Percentiles rank a stretch among this genome's conserved stretches.
Evolutionary conservation across 2,888 invertebrate species (phyloP).

Genomic region (Odontocolon sp.): DNA sequence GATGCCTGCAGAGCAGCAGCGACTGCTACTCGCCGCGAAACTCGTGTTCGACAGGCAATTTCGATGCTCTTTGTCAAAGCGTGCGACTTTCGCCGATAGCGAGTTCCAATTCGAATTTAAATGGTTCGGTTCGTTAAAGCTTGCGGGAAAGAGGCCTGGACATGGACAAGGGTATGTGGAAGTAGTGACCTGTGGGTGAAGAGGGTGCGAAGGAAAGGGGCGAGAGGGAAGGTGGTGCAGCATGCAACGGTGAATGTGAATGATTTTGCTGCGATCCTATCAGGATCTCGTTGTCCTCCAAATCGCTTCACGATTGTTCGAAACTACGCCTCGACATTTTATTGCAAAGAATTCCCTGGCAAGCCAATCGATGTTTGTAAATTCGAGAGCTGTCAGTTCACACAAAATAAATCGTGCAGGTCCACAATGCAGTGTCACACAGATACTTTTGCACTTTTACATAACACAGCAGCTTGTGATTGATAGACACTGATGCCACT

Average conservation of each 20-base stretch:
- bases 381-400: constrained; percentile 27
- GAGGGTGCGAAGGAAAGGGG: constrained; percentile 9
- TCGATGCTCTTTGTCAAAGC: constrained; percentile 62
- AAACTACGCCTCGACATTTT: constrained; percentile 16
- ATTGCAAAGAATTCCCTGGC: constrained; percentile 14
- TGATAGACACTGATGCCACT: too few relatives aligned
- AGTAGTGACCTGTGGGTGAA: constrained; percentile 11
- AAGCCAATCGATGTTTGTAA: constrained; percentile 27
- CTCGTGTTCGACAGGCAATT: constrained; percentile 62
- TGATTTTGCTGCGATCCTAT: constrained; percentile 28
- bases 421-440: not conserved
- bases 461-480: too few relatives aligned
- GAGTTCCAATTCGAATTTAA: constrained; percentile 64
- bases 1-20: constrained; percentile 27
- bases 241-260: constrained; percentile 21
- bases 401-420: not conserved
- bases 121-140: constrained; percentile 62
- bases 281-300: not conserved
- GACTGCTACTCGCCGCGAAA: constrained; percentile 35
- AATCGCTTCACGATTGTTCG: constrained; percentile 4
- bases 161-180: constrained; percentile 4
- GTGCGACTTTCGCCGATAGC: constrained; percentile 51
- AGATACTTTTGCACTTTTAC: too few relatives aligned
- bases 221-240: not conserved
- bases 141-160: not conserved